Conservation (phyloP, 2,797 vertebrate species). For the Syngnathus acus region DNA sequence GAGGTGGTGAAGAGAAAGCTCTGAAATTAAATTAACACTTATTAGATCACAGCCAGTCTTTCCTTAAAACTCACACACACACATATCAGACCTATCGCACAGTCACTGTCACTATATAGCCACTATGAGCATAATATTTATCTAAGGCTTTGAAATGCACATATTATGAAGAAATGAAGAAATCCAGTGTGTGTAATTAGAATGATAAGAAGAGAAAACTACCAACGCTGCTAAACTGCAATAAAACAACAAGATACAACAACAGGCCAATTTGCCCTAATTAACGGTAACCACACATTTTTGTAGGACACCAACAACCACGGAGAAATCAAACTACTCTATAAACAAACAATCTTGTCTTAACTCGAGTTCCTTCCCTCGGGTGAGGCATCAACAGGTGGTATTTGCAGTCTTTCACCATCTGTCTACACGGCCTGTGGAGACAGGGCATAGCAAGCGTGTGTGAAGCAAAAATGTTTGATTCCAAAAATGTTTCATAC, state of each 20-base stretch:
- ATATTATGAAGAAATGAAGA: not conserved
- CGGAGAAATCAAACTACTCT: constrained; percentile 11
- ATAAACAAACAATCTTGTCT: not conserved
- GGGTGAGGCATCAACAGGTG: constrained; percentile 10
- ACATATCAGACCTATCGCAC: not conserved
- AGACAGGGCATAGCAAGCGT: constrained; percentile 4
- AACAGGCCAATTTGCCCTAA: not conserved
- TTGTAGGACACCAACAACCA: not conserved
- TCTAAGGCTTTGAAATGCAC: not conserved
- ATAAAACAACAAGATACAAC: not conserved
- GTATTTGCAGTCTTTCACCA: constrained; percentile 3
- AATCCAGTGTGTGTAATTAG: not conserved
- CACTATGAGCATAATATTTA: not conserved
- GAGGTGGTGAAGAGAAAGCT: constrained; percentile 65
- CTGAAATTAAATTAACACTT: constrained; percentile 74
- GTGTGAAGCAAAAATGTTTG: constrained; percentile 18
- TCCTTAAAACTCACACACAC: not conserved
- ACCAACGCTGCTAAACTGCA: not conserved
- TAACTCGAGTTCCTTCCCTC: not conserved
- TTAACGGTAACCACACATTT: not conserved
- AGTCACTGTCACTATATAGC: not conserved
- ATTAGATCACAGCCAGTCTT: constrained; percentile 70
- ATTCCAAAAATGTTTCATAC: constrained; percentile 39
- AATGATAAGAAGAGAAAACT: not conserved
- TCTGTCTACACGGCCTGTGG: not conserved